Evolutionary conservation across 2,888 invertebrate genomes (phyloP), one percentile per base, ranked within the genome.

Genomic region (Brachynemurus nebulosus): DNA sequence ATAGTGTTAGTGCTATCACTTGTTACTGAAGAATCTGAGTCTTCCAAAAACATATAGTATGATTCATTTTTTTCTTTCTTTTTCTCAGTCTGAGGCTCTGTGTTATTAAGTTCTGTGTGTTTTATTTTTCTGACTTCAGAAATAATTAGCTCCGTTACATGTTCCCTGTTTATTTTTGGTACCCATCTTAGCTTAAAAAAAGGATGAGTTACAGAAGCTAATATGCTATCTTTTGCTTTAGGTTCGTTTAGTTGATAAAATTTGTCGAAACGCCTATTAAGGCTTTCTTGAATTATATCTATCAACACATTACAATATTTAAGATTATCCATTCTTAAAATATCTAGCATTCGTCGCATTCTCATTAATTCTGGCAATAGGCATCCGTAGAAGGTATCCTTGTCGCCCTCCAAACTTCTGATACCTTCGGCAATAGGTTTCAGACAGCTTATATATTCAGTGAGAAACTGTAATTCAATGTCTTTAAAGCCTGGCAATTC

Each of bases 111-210:
- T 40, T 30, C 33, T 25, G 14, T 33, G 17, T 45, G 27, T 9
- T 45, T 45, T 9, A 45, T 34, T 20, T 45, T 45, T 25, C 45
- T 18, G 8, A 19, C 33, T 42, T 45, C 21, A 11, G 27, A 2
- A 11, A 44, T n/a, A 33, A 45, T n/a, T 4, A 45, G 25, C 25
- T 41, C 20, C 20, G 34, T 41, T 12, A 46, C 36, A 21, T 37
- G 27, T 2, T 46, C 25, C 14, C 25, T 46, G 6, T 19, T 21
- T 16, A 20, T 30, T 46, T 46, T 47, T 25, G 47, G 42, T 27
- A 27, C 37, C 42, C 47, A 47, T 35, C 40, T 42, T 37, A 47
- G 20, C 36, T 47, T 41, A 20, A 45, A 47, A 14, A 35, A 35
- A 11, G 35, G 14, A 11, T 45, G 23, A 8, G 41, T 35, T 16